Evolutionary conservation across 2,888 invertebrate genomes (phyloP), one percentile per base, ranked within the genome.

Genomic region (Lucinisca nassula): DNA sequence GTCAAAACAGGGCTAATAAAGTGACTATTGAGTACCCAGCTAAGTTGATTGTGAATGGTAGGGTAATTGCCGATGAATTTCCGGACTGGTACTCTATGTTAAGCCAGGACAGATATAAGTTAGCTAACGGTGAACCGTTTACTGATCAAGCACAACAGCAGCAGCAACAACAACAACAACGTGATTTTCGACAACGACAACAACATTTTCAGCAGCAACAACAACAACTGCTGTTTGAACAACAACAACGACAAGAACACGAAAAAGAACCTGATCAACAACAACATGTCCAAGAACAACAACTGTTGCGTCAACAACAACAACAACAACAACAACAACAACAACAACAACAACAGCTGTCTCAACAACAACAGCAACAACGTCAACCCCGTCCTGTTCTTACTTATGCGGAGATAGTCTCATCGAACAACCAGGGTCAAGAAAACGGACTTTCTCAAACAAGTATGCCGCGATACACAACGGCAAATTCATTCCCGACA

Each of bases 1-100:
- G 67, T n/a, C 67, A 55, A n/a, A 37, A 79, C 6, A 35, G 21
- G 10, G 24, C 3, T 10, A 35, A 67, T 27, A 79, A 40, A 32
- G 79, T 79, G 27, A 40, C 67, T 3, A 79, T 70, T 30, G 79
- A 27, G 24, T 70, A 79, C n/a, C 79, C 79, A 2, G 79, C 79
- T 10, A 79, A 79, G 45, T 32, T 79, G 21, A n/a, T 79, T 6
- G 37, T 40, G 4, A 49, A 79, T 49, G 79, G 79, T 14, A 67
- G 40, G 30, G 32, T 79, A 17, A 49, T 79, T 21, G 67, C 67
- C 2, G 79, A 79, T 30, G 79, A 79, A 70, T 14, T 79, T 21
- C 79, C 79, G 14, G 79, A 79, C 6, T 70, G 79, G 70, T 14
- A 35, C 17, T 30, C 3, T 4, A 30, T 17, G 8, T 21, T 61